Evolutionary conservation across 2,888 invertebrate genomes (phyloP), one percentile per base, ranked within the genome.

Genomic region (Empis stercorea): DNA sequence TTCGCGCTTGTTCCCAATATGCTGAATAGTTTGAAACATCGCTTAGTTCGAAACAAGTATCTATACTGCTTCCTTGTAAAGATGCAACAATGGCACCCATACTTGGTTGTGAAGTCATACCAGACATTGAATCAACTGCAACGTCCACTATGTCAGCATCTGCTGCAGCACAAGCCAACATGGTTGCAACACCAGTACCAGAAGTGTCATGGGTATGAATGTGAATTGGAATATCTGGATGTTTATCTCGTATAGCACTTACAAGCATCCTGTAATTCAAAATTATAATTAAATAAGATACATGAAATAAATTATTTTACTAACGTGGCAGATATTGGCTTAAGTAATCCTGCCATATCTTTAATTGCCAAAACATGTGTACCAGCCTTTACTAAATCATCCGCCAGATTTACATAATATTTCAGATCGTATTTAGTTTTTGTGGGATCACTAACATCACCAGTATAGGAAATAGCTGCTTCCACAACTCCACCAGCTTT

Each of bases 111-210:
- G 87, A 88, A 4, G 96, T 96, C 76, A 95, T 80, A 13, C 95
- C 95, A 14, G 92, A 91, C 95, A 96, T 94, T 56, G 92, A 85
- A 69, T 96, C 95, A 4, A 93, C 92, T n/a, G 96, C 95, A 11
- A 87, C 92, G 66, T 95, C 94, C 1, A 94, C 89, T 4, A 91
- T 82, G 70, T 94, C 93, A 1, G 92, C 92, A 30, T 93, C 89
- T 32, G 93, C 85, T 61, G 82, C 76, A 1, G 88, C 87, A 64
- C 88, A 86, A 46, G 88, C 86, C 58, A 94, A 67, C 89, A 92
- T 88, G 15, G 89, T 71, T 0, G 93, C 91, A 44, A 94, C 88
- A 30, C 94, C 94, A 45, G 87, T 89, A 46, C 94, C 94, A 6
- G 88, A 81, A 10, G 95, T 96, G 70, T 96, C 96, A 68, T 96